These are phyloP conservation scores for Drosophila bocqueti DNA, from an alignment of 1,140 invertebrate species.

Conservation along the genomic window DNA sequence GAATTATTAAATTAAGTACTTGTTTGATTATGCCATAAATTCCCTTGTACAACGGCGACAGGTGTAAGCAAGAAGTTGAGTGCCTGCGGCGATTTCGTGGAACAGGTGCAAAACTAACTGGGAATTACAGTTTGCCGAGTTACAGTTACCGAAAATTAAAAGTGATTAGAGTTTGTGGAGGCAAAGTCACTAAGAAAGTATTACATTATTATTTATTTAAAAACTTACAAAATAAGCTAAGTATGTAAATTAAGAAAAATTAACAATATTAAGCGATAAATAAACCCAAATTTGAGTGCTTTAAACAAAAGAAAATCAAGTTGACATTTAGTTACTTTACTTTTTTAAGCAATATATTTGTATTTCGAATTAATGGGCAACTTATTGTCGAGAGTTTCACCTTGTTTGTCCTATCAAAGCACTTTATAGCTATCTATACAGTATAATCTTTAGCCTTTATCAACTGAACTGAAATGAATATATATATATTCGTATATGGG, in stretches of 20 bases:
- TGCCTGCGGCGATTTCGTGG: background rate
- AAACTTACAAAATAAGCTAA: background rate
- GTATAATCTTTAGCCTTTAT: background rate
- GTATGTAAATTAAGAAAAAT: background rate
- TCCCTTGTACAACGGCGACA: slow-evolving; percentile 22
- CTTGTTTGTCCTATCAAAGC: background rate
- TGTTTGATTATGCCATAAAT: slow-evolving; percentile 42
- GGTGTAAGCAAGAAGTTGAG: slow-evolving; percentile 5
- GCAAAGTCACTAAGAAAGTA: background rate
- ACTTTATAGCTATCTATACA: background rate
- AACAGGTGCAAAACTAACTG: background rate
- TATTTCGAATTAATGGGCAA: background rate
- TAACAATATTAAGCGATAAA: background rate
- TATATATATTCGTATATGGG: no score
- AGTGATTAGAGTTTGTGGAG: background rate
- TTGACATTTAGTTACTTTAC: background rate
- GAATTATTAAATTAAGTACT: slow-evolving; percentile 71
- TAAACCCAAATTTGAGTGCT: background rate
- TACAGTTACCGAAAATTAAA: background rate
- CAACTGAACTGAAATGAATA: background rate
- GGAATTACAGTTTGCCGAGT: background rate
- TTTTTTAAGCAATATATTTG: background rate
- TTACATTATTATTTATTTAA: background rate
- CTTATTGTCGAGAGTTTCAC: background rate
- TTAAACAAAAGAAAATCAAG: background rate